Base-by-base conservation (phyloP, 2,888 invertebrate genomes). In the Apamea sordens region DNA sequence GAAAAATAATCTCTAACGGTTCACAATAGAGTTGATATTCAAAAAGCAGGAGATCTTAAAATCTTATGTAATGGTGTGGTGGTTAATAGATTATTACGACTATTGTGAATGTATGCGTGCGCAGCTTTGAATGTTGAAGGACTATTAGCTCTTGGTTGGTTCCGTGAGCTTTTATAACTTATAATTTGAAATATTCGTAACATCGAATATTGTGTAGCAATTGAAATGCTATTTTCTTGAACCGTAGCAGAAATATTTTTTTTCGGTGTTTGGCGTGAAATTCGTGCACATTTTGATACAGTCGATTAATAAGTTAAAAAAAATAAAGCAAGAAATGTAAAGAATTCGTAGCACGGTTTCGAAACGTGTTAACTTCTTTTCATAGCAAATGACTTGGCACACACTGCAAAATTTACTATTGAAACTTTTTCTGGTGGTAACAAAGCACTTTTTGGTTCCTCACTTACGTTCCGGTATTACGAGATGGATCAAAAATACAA, bases 61-160 rank as follows among this genome's bases (percentile, higher is more conserved):
- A 80, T 86, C 86, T 91, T 92, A 90, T 92, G 91, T 91, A 92
- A 91, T 90, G 78, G 87, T 89, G 85, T 87, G 76, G 84, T 87
- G 78, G 87, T 84, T 89, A 90, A 88, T 92, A 91, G 90, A 91
- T 88, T 92, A 89, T 87, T 90, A 89, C 87, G 88, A 89, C 73
- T 78, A 79, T 78, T 80, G 73, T 80, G 73, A 83, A 36, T 75
- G 85, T 91, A 86, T 89, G 91, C 88, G 91, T 89, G 83, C 77
- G 86, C 87, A 89, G 89, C 89, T 90, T 90, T 89, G 82, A 88
- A 89, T 86, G 84, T 89, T 88, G 86, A 89, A 89, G 84, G 86
- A 88, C 82, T 86, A 82, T 82, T 83, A 85, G 82, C 68, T 76
- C 77, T 85, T 82, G 56, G 83, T 81, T 80, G 80, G 88, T 89